Evolutionary conservation across 2,113 vertebrate species (phyloP), one percentile per base, ranked within the genome.

Genomic region (Actenoides lindsayi): DNA sequence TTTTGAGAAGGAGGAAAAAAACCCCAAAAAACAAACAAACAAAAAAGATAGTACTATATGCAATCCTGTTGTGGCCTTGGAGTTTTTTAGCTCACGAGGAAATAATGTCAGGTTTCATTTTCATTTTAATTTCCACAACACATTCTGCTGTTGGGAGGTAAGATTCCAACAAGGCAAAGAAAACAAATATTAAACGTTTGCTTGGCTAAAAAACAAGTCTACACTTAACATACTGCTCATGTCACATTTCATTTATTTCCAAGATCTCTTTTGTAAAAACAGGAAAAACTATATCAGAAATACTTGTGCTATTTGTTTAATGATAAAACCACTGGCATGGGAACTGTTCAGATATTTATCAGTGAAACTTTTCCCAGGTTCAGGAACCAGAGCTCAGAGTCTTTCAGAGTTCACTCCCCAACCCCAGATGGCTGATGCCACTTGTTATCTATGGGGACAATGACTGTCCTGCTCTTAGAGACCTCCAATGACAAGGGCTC

Each of bases 141-240:
- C 8, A 16, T 24, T 54, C 63, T 63, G 6, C 60, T 86, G 25
- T 10, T 56, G 30, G 50, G 76, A 94, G 33, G 50, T 74, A 90
- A 74, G 63, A 39, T 70, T 85, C 19, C 63, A 87, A n/a, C 23
- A 80, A 93, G 44, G 31, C 50, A 91, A 93, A 87, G 53, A 71
- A 93, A 96, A 89, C 68, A 89, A 73, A 70, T 65, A 89, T 73
- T 68, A 62, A 87, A 76, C 2, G 7, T 77, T 85, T 85, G 13
- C 59, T 53, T 80, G 37, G 59, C 50, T 89, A n/a, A 50, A 87
- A 85, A 56, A 42, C 42, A 70, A 82, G 28, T 16, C 46, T 65
- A 13, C n/a, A 14, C 41, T 81, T 76, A 46, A 50, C 48, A 77
- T 9, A 33, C 21, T 54, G n/a, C 23, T 91, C 11, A 1, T 46